phyloP scores from a whole-genome alignment of 2,888 invertebrate species.

The Tetragonula carbonaria region DNA sequence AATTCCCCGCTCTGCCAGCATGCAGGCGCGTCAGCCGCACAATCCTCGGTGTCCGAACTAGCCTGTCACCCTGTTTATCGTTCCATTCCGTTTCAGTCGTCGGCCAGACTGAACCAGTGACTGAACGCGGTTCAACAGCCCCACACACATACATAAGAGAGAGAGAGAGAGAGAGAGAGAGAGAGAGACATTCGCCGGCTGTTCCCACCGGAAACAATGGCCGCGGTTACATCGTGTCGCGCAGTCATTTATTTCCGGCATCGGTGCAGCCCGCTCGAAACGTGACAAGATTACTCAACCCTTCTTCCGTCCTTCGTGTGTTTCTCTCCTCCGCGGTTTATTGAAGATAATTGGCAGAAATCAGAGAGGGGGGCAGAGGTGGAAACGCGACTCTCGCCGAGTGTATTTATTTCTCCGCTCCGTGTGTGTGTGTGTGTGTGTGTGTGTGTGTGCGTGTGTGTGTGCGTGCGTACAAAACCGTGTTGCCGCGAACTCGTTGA shows the following conservation, averaged over 20 bases:
- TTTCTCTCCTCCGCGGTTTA: slow-evolving; percentile 44
- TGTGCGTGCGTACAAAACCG: no score
- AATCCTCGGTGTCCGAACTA: slow-evolving; percentile 5
- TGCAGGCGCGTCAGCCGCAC: background rate
- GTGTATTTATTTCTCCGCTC: background rate
- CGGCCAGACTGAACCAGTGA: background rate
- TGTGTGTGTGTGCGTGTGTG: no score
- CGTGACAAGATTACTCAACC: slow-evolving; percentile 70
- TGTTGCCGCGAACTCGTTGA: no score
- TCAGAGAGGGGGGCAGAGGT: background rate
- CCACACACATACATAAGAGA: no score
- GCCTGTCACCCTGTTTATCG: slow-evolving; percentile 19
- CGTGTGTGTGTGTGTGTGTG: no score
- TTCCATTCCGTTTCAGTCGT: slow-evolving; percentile 1
- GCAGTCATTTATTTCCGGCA: slow-evolving; percentile 69
- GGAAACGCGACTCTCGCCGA: slow-evolving; percentile 18
- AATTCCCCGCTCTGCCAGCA: background rate
- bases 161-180: no score
- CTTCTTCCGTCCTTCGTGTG: background rate
- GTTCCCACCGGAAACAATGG: slow-evolving; percentile 58
- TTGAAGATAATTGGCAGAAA: slow-evolving; percentile 69
- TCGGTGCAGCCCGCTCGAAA: slow-evolving; percentile 49
- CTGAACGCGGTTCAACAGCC: slow-evolving; percentile 7
- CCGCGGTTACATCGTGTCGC: slow-evolving; percentile 62
- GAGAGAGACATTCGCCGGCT: slow-evolving; percentile 30